A percentile compares a stretch with the other conserved stretches of the same genome.
phyloP scores from a whole-genome alignment of 1,140 invertebrate genomes.

The Zaprionus nigranus region DNA sequence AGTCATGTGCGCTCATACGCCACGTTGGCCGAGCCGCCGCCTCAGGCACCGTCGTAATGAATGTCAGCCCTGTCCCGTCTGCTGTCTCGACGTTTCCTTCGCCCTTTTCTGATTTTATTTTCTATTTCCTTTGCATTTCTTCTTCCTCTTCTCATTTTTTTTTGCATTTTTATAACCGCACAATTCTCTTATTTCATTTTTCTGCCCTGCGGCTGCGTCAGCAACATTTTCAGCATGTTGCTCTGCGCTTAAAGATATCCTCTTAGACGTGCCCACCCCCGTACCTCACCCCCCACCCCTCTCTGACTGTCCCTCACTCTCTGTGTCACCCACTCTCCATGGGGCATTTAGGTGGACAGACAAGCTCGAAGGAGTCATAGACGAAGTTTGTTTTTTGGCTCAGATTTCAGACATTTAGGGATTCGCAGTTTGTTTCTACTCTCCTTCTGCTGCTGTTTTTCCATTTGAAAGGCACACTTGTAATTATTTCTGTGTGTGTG shows the following conservation, averaged over 20 bases:
- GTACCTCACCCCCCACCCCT: neutral
- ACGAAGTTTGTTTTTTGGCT: conserved; percentile 35
- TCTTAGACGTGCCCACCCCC: neutral
- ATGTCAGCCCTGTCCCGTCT: conserved; percentile 54
- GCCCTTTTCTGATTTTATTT: conserved; percentile 13
- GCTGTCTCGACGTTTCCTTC: conserved; percentile 21
- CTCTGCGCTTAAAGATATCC: conserved; percentile 17
- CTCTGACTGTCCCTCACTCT: neutral
- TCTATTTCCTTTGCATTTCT: conserved; percentile 7
- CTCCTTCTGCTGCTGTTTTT: conserved; percentile 9
- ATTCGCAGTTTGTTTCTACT: conserved; percentile 17
- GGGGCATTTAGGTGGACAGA: conserved; percentile 16
- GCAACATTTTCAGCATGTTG: conserved; percentile 42
- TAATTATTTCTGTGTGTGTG: conserved; percentile 33
- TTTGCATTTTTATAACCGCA: conserved; percentile 36
- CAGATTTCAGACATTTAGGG: conserved; percentile 44
- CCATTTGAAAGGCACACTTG: conserved; percentile 42
- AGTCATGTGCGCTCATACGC: conserved; percentile 64
- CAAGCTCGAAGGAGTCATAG: neutral
- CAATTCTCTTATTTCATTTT: conserved; percentile 51
- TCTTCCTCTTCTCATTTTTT: conserved; percentile 2
- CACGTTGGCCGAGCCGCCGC: conserved; percentile 43
- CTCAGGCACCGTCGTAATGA: conserved; percentile 54
- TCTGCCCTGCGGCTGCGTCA: conserved; percentile 42
- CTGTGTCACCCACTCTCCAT: neutral